Evolutionary conservation across 2,888 invertebrate species (phyloP).

Genomic region (Mythimna loreyi): DNA sequence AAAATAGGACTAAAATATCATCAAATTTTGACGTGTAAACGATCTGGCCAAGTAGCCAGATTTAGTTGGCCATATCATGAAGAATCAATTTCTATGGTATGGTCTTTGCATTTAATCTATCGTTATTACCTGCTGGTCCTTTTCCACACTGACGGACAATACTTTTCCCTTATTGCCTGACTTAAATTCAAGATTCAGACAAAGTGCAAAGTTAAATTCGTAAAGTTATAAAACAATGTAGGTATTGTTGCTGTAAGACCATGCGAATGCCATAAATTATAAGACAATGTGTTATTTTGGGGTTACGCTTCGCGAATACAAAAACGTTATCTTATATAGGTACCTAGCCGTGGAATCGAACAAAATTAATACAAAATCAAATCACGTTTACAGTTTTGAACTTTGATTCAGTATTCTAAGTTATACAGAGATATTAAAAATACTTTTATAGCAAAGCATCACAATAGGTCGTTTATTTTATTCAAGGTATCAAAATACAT

Average conservation of each 20-base stretch:
- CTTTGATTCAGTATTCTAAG: constrained; percentile 32
- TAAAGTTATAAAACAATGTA: constrained; percentile 23
- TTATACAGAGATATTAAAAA: constrained; percentile 1
- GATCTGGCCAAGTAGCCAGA: no score
- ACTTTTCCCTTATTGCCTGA: not conserved
- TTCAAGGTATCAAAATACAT: not conserved
- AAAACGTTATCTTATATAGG: constrained; percentile 20
- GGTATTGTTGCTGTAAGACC: constrained; percentile 15
- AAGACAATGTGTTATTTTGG: constrained; percentile 48
- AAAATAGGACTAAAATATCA: no score
- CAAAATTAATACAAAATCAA: constrained; percentile 27
- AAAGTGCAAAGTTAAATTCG: constrained; percentile 15
- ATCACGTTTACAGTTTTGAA: constrained; percentile 27
- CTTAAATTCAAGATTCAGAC: constrained; percentile 4
- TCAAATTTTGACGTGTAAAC: no score
- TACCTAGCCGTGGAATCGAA: not conserved
- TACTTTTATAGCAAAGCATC: constrained; percentile 10
- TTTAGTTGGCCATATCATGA: no score
- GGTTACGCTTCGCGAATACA: constrained; percentile 47
- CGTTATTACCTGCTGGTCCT: not conserved
- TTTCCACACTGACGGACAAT: not conserved
- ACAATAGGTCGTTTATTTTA: not conserved
- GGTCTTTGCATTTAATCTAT: no score
- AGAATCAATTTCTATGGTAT: no score
- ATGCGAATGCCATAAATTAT: constrained; percentile 46